Evolutionary conservation across 2,113 vertebrate genomes (phyloP).

Genomic region (Cebidichthys violaceus): DNA sequence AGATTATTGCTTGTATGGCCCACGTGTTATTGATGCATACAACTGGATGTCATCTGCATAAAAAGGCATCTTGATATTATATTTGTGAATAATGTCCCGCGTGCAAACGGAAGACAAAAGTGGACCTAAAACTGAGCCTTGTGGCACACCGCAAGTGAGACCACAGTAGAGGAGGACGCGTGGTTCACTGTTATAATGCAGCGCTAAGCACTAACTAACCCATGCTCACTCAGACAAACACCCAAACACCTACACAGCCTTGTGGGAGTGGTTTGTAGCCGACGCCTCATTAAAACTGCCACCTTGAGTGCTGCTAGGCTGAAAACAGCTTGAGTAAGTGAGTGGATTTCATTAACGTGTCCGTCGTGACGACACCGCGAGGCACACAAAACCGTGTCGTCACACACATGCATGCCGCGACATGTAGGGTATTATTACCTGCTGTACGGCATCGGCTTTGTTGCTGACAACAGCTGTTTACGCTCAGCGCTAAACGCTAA

Average conservation of each 20-base stretch:
- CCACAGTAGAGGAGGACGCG: neutral
- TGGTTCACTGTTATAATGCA: neutral
- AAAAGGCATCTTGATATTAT: neutral
- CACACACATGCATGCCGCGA: conserved; percentile 26
- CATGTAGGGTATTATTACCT: conserved; percentile 39
- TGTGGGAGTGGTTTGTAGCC: neutral
- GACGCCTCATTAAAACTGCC: neutral
- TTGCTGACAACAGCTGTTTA: conserved; percentile 23
- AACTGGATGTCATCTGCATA: neutral
- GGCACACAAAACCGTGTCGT: conserved; percentile 16
- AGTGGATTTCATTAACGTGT: conserved; percentile 17
- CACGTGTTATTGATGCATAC: neutral
- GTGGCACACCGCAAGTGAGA: conserved; percentile 7
- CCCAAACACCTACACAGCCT: neutral
- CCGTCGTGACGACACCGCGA: conserved; percentile 39
- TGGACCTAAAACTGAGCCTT: neutral
- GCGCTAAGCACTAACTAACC: neutral
- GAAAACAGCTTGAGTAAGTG: conserved; percentile 34
- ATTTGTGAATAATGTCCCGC: neutral
- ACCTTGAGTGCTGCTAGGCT: neutral
- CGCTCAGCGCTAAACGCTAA: conserved; percentile 2
- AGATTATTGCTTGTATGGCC: neutral
- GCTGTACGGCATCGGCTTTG: conserved; percentile 20
- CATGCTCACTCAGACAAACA: neutral
- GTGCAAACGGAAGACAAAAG: neutral